These are phyloP conservation scores for Ditula angustiorana DNA, from an alignment of 2,888 invertebrate genomes.

Conservation along the genomic window DNA sequence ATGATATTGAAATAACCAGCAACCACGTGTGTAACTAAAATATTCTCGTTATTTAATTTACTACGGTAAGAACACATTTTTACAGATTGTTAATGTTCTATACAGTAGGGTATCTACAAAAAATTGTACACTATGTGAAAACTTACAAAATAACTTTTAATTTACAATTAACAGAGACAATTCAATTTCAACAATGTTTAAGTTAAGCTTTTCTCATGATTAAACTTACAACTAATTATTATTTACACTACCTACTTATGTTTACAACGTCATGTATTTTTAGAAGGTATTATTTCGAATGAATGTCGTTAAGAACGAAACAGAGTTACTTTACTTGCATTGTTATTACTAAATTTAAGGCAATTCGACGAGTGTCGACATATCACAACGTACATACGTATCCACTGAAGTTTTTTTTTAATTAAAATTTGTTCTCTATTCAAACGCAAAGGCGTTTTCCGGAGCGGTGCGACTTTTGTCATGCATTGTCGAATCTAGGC, in stretches of 20 bases:
- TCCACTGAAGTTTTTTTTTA: slow-evolving; percentile 52
- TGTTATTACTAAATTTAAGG: slow-evolving; percentile 57
- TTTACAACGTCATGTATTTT: slow-evolving; percentile 74
- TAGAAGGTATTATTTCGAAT: slow-evolving; percentile 67
- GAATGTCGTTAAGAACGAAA: slow-evolving; percentile 42
- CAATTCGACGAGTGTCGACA: slow-evolving; percentile 59
- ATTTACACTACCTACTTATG: slow-evolving; percentile 71
- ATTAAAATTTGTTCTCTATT: slow-evolving; percentile 68
- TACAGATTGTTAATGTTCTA: slow-evolving; percentile 85
- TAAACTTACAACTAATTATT: slow-evolving; percentile 69
- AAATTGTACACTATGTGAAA: slow-evolving; percentile 84
- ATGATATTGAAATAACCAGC: slow-evolving; percentile 64
- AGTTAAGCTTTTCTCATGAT: slow-evolving; percentile 74
- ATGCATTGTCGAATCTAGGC: slow-evolving; percentile 68
- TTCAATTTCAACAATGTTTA: slow-evolving; percentile 82
- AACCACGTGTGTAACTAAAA: slow-evolving; percentile 81
- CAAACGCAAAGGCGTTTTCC: slow-evolving; percentile 56
- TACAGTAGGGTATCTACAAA: slow-evolving; percentile 79
- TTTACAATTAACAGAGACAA: slow-evolving; percentile 83
- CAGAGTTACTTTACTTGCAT: slow-evolving; percentile 58
- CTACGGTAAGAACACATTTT: slow-evolving; percentile 86
- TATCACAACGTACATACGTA: slow-evolving; percentile 63
- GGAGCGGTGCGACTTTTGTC: slow-evolving; percentile 69
- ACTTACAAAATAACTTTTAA: slow-evolving; percentile 77
- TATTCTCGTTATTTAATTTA: slow-evolving; percentile 86